A percentile compares a stretch with the other conserved stretches of the same genome.
Conservation (phyloP, 2,888 invertebrate genomes). For the Cosmopolites sordidus region DNA sequence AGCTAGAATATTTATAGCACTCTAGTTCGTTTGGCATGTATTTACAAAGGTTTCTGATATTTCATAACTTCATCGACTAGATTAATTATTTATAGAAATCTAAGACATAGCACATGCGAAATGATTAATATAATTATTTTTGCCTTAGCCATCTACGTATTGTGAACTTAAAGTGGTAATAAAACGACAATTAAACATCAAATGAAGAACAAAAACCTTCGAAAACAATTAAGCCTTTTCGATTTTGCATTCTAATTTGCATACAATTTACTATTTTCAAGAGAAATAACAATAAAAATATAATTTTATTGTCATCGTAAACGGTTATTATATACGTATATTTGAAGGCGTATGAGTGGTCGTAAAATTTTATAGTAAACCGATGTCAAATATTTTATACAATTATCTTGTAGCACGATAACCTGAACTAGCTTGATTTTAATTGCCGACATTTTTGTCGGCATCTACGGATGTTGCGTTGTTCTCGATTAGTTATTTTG, state of each 20-base stretch:
- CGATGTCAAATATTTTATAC: slow-evolving; percentile 18
- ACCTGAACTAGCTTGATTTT: not conserved
- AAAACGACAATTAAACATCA: too few species aligned
- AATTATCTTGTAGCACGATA: slow-evolving; percentile 11
- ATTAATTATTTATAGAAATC: too few species aligned
- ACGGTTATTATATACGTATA: slow-evolving; percentile 17
- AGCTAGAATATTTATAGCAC: too few species aligned
- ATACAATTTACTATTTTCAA: slow-evolving; percentile 6
- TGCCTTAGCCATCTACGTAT: too few species aligned
- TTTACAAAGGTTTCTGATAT: too few species aligned
- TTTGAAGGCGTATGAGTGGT: slow-evolving; percentile 10
- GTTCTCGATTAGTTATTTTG: not conserved
- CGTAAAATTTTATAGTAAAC: slow-evolving; percentile 21
- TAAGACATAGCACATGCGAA: too few species aligned
- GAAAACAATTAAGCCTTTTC: slow-evolving; percentile 3
- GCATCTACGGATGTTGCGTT: not conserved
- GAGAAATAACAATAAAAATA: slow-evolving; percentile 13
- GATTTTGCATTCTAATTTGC: slow-evolving; percentile 14
- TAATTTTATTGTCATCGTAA: slow-evolving; percentile 18
- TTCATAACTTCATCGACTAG: too few species aligned
- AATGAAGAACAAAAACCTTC: not conserved
- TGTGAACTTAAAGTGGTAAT: too few species aligned
- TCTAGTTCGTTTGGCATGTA: too few species aligned
- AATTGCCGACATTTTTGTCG: slow-evolving; percentile 1
- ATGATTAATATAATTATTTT: too few species aligned